A percentile compares a stretch with the other conserved stretches of the same genome.
These are phyloP conservation scores for Hanleya hanleyi DNA, from an alignment of 2,888 invertebrate species.

Conservation along the genomic window DNA sequence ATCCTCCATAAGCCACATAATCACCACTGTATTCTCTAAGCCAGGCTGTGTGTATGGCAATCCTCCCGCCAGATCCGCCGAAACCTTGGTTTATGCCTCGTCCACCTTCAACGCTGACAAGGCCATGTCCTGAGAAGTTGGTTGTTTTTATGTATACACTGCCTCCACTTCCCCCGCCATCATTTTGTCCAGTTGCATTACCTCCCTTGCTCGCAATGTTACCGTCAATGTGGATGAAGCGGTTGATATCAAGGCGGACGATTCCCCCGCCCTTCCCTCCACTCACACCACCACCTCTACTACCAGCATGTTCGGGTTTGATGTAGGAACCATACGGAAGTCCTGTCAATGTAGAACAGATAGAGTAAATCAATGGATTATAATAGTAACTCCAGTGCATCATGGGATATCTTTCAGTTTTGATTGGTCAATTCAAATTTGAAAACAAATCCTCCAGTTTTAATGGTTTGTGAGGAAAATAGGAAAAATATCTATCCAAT, in stretches of 20 bases:
- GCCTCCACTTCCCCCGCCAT: conserved; percentile 61
- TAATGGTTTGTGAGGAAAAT: no score
- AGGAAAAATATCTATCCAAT: no score
- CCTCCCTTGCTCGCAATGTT: conserved; percentile 42
- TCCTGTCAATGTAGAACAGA: conserved; percentile 36
- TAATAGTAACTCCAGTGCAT: no score
- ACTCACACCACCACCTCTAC: conserved; percentile 49
- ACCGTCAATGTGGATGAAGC: conserved; percentile 52
- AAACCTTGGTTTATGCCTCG: conserved; percentile 39
- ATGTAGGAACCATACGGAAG: conserved; percentile 50
- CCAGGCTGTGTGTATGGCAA: conserved; percentile 51
- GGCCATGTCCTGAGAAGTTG: conserved; percentile 59
- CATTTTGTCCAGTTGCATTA: conserved; percentile 31
- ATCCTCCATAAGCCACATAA: conserved; percentile 45
- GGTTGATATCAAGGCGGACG: conserved; percentile 43
- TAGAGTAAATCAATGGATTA: no score
- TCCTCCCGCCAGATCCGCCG: conserved; percentile 56
- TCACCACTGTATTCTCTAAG: conserved; percentile 49
- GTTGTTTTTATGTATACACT: conserved; percentile 47
- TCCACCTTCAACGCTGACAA: conserved; percentile 49
- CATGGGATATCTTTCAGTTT: no score
- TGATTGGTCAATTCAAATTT: no score
- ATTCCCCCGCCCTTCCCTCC: conserved; percentile 51
- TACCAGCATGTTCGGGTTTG: conserved; percentile 45
- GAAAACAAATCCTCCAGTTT: no score